Base-by-base conservation (phyloP, 1,140 invertebrate genomes). In the Conus betulinus region DNA sequence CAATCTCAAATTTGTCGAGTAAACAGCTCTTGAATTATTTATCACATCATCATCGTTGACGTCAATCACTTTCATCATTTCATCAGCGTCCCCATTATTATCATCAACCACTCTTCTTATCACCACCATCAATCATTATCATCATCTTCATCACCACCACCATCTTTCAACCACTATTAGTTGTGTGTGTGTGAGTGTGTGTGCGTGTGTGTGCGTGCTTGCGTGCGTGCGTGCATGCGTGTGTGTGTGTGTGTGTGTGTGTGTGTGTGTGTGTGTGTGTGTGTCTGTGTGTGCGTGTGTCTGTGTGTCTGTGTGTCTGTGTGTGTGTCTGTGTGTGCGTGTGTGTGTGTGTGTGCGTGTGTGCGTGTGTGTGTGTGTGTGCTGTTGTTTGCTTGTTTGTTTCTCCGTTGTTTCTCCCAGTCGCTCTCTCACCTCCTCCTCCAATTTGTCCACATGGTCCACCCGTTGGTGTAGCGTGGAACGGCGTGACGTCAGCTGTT, bases 401-500 rank as follows among this genome's bases (percentile, higher is more conserved):
- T 13, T 5, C 11, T 51, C 7, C 5, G 5, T n/a, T 20, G 25
- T 51, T 15, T 11, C 67, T 7, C 67, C 67, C 20, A 71, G 11
- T 20, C 3, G 7, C 67, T 20, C 67, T 71, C 82, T 39, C 20
- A 84, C 82, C 82, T 60, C 53, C 17, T 84, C 82, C 57, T 84
- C 82, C 5, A 84, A 25, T 39, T 84, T 23, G 53, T 39, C 82
- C 55, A 84, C 82, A 23, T 84, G 82, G 27, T 84, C 57, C n/a
- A 84, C 82, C 6, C 82, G 82, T 25, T 67, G 55, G 57, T 84
- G 55, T 7, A 84, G 15, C 20, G 25, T 63, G 55, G 82, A 63
- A 27, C 82, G 82, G 11, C 82, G 82, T 67, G 82, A 84, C 57
- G 82, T 63, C 82, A 84, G 82, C 82, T 84, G 82, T 27, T 67